These are phyloP conservation scores for Numenius arquata DNA, from an alignment of 2,113 vertebrate genomes.

Conservation along the genomic window DNA sequence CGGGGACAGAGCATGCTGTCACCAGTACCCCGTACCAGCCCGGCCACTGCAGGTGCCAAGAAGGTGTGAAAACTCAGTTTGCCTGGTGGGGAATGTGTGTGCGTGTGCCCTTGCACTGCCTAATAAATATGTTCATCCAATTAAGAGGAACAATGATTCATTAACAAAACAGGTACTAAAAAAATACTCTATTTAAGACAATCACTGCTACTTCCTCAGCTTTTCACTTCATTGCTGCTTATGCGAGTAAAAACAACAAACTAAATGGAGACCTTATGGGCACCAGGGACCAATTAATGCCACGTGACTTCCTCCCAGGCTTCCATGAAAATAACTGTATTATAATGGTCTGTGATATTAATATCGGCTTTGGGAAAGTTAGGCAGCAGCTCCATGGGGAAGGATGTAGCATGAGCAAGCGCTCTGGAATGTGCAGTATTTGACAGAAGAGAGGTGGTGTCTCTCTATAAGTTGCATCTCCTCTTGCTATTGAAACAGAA, in stretches of 20 bases:
- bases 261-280: slow-evolving; percentile 86
- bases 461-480: slow-evolving; percentile 52
- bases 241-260: slow-evolving; percentile 92
- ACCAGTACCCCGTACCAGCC: not conserved
- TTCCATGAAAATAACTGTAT: slow-evolving; percentile 98
- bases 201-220: slow-evolving; percentile 89
- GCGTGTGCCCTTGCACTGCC: slow-evolving; percentile 32
- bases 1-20: not conserved
- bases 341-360: slow-evolving; percentile 99
- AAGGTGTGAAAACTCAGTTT: not conserved
- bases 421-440: slow-evolving; percentile 88
- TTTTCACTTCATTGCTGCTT: slow-evolving; percentile 95
- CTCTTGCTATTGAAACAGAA: not conserved
- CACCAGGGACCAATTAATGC: slow-evolving; percentile 92
- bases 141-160: slow-evolving; percentile 81
- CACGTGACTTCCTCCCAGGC: slow-evolving; percentile 96
- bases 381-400: slow-evolving; percentile 82
- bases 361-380: slow-evolving; percentile 97
- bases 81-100: slow-evolving; percentile 33
- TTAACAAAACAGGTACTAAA: slow-evolving; percentile 84
- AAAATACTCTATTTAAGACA: slow-evolving; percentile 73
- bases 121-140: slow-evolving; percentile 75
- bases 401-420: slow-evolving; percentile 85
- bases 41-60: not conserved
- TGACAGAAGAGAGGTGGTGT: slow-evolving; percentile 69